phyloP scores from a whole-genome alignment of 2,113 vertebrate species.

The Tichodroma muraria region DNA sequence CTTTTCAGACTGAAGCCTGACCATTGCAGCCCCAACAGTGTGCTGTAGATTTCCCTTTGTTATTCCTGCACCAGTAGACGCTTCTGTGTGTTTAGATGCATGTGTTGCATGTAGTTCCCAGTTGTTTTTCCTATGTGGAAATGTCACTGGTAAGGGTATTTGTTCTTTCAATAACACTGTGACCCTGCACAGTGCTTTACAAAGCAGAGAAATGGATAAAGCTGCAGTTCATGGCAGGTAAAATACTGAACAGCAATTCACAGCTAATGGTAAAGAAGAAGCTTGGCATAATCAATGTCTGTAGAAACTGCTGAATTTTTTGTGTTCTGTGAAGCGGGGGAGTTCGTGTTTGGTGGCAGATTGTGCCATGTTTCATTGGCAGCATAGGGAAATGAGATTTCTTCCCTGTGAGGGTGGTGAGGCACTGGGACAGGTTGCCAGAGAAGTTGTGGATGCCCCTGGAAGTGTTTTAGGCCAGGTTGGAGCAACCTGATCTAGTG shows the following conservation, averaged over 20 bases:
- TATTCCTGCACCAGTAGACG: background rate
- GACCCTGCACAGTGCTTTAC: background rate
- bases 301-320: background rate
- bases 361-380: background rate
- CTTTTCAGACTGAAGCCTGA: slow-evolving; percentile 4
- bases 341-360: background rate
- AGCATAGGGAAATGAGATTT: background rate
- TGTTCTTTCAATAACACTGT: background rate
- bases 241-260: background rate
- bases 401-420: background rate
- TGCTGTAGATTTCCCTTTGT: background rate
- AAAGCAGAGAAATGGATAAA: background rate
- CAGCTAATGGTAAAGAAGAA: background rate
- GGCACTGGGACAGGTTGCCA: background rate
- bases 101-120: background rate
- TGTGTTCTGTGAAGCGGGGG: background rate
- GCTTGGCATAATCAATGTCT: background rate
- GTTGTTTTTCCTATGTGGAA: background rate
- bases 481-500: background rate
- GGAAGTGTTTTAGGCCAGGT: background rate
- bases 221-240: background rate
- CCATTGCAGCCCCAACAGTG: background rate
- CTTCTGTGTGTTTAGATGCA: background rate
- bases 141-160: background rate
- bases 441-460: background rate